Evolutionary conservation across 2,797 vertebrate species (phyloP).

Genomic region (Sebastes variabilis): DNA sequence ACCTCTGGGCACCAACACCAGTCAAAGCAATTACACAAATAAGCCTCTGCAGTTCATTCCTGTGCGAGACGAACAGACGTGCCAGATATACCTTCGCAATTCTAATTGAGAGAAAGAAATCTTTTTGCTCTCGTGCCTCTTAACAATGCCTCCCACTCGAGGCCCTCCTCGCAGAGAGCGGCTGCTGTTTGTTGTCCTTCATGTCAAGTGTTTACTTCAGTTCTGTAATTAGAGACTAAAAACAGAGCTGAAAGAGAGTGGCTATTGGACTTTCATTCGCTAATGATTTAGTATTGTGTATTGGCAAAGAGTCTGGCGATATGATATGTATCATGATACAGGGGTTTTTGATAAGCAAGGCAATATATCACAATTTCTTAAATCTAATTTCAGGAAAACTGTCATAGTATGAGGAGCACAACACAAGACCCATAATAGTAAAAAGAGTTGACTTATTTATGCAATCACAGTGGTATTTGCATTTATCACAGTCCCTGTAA

Average conservation of each 20-base stretch:
- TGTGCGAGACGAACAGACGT: conserved; percentile 46
- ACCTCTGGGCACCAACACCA: conserved; percentile 51
- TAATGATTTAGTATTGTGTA: background rate
- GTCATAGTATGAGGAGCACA: no score
- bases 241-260: background rate
- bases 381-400: no score
- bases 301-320: no score
- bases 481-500: no score
- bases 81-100: conserved; percentile 25
- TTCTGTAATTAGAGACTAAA: conserved; percentile 23
- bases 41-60: conserved; percentile 57
- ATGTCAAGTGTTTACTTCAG: conserved; percentile 20
- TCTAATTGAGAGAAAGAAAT: conserved; percentile 67
- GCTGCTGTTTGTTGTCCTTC: conserved; percentile 34
- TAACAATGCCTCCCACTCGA: conserved; percentile 40
- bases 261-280: background rate
- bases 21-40: conserved; percentile 69
- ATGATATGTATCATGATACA: no score
- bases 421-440: no score
- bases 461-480: no score
- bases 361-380: no score
- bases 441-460: no score
- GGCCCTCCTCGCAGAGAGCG: background rate
- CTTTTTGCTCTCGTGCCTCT: conserved; percentile 58
- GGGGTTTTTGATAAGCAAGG: no score